These are phyloP conservation scores for Nothobranchius furzeri DNA, from an alignment of 2,113 vertebrate genomes.

Conservation along the genomic window DNA sequence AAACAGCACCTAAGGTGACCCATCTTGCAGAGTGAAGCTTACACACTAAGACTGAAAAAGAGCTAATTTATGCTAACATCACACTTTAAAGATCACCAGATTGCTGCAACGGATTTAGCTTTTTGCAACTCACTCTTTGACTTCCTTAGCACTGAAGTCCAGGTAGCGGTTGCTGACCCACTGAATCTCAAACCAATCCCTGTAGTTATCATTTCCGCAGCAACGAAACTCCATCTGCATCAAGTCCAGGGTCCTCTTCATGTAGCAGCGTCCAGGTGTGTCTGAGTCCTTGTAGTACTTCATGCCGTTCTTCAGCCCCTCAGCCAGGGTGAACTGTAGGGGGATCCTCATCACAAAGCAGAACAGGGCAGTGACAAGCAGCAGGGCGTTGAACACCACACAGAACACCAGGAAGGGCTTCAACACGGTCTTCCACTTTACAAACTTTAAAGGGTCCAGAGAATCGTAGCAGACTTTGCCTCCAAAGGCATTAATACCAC, in stretches of 20 bases:
- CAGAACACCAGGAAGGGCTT: slow-evolving; percentile 86
- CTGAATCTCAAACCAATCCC: slow-evolving; percentile 98
- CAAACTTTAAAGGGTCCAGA: slow-evolving; percentile 89
- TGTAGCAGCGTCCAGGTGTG: slow-evolving; percentile 94
- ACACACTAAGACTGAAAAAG: slow-evolving; percentile 1
- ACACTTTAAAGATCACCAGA: slow-evolving; percentile 1
- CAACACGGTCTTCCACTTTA: slow-evolving; percentile 89
- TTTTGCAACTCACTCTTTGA: slow-evolving; percentile 92
- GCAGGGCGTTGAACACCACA: slow-evolving; percentile 82
- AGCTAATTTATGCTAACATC: neutral
- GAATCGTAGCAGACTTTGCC: slow-evolving; percentile 98
- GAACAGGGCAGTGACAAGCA: slow-evolving; percentile 83
- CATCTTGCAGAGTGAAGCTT: neutral
- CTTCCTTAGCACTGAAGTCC: slow-evolving; percentile 95
- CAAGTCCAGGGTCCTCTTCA: slow-evolving; percentile 97
- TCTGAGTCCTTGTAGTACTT: slow-evolving; percentile 96
- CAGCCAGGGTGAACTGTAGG: slow-evolving; percentile 87
- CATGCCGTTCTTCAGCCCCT: slow-evolving; percentile 91
- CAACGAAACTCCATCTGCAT: slow-evolving; percentile 98
- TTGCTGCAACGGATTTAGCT: neutral
- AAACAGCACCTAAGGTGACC: slow-evolving; percentile 5
- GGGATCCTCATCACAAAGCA: slow-evolving; percentile 90
- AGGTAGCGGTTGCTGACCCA: slow-evolving; percentile 99
- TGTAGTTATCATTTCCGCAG: slow-evolving; percentile 93
- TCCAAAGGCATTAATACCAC: slow-evolving; percentile 87